Percentiles rank a stretch among this genome's conserved stretches.
phyloP scores from a whole-genome alignment of 2,113 vertebrate genomes.

The Sialia sialis region DNA sequence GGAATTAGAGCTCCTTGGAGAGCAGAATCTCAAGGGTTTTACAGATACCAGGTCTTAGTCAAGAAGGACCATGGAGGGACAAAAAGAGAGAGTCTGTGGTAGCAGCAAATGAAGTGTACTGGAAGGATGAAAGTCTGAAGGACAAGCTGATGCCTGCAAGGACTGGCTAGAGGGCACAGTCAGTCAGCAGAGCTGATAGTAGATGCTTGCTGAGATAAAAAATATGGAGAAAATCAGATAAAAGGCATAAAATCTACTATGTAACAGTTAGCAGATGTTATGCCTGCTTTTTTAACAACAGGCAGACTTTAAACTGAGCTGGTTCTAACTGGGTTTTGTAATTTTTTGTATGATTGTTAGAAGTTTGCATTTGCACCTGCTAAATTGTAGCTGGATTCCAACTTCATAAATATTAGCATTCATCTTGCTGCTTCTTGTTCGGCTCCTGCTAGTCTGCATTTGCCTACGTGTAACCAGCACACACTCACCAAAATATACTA shows the following conservation, averaged over 20 bases:
- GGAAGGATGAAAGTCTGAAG: slow-evolving; percentile 20
- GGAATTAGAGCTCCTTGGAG: slow-evolving; percentile 57
- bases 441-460: not conserved
- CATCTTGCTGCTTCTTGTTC: not conserved
- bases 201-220: slow-evolving; percentile 42
- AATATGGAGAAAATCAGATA: slow-evolving; percentile 54
- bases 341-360: slow-evolving; percentile 47
- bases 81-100: slow-evolving; percentile 15
- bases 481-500: slow-evolving; percentile 45
- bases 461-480: slow-evolving; percentile 52
- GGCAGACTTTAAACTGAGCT: slow-evolving; percentile 15
- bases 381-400: slow-evolving; percentile 57
- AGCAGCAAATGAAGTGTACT: not conserved
- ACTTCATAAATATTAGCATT: slow-evolving; percentile 63
- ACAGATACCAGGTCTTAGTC: not conserved
- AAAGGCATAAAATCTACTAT: slow-evolving; percentile 49
- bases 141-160: not conserved
- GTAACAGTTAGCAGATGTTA: slow-evolving; percentile 32
- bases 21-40: slow-evolving; percentile 31
- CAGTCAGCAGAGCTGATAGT: slow-evolving; percentile 37
- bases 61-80: not conserved
- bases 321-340: not conserved
- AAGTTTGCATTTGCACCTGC: slow-evolving; percentile 64
- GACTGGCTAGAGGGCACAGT: slow-evolving; percentile 26
- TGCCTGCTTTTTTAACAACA: not conserved